Percentiles rank a stretch among this genome's conserved stretches.
Evolutionary conservation across 2,113 vertebrate genomes (phyloP).

Genomic region (Noturus placidus): DNA sequence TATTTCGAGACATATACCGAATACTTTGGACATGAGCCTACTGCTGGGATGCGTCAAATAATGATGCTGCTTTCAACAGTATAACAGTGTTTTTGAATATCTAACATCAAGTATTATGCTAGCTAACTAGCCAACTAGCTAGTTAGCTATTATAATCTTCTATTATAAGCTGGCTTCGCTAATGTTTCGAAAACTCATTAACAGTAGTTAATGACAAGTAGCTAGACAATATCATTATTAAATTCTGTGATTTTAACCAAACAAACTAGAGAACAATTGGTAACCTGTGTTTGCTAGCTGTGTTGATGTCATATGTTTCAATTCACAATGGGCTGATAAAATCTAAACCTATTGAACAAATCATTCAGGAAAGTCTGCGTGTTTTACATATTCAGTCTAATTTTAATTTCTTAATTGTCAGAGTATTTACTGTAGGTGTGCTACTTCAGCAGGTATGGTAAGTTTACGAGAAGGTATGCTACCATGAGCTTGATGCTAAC

Average conservation of each 20-base stretch:
- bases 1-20: background rate
- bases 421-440: background rate
- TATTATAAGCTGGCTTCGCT: background rate
- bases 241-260: background rate
- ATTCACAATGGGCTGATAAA: background rate
- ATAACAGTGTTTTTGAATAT: background rate
- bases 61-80: too few species aligned
- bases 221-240: background rate
- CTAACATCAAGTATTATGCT: background rate
- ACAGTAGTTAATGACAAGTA: background rate
- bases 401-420: background rate
- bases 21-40: too few species aligned
- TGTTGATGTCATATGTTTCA: background rate
- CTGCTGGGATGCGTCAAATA: too few species aligned
- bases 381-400: background rate
- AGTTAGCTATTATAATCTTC: background rate
- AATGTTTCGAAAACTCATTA: background rate
- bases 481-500: background rate
- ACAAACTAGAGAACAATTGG: background rate
- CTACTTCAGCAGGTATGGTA: background rate
- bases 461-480: background rate
- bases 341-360: background rate
- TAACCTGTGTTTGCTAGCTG: background rate
- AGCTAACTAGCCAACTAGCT: background rate
- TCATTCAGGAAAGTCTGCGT: background rate